phyloP scores from a whole-genome alignment of 2,888 invertebrate genomes.

The Drosophila parthenogenetica region DNA sequence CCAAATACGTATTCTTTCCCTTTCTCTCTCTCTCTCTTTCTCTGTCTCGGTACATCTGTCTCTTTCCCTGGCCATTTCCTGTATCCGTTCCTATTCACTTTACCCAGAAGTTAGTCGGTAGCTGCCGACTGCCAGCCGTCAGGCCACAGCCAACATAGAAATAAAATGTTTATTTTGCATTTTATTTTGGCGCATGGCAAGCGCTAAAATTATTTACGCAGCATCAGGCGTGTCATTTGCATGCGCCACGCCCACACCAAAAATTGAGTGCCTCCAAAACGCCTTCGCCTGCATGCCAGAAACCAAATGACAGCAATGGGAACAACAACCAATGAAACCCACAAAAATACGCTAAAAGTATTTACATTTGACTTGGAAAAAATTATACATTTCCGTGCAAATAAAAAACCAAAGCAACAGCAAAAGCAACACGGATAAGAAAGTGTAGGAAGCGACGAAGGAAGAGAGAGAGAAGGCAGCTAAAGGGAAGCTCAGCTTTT shows the following conservation, averaged over 20 bases:
- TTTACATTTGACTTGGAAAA: constrained; percentile 80
- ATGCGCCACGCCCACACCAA: constrained; percentile 67
- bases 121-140: constrained; percentile 22
- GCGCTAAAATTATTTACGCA: constrained; percentile 79
- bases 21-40: neutral
- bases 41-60: neutral
- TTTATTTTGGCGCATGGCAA: constrained; percentile 74
- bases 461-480: too few species aligned
- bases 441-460: constrained; percentile 20
- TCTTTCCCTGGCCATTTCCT: neutral
- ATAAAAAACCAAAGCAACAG: constrained; percentile 68
- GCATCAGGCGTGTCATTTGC: constrained; percentile 79
- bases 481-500: constrained; percentile 27
- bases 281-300: constrained; percentile 16
- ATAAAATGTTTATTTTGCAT: constrained; percentile 80
- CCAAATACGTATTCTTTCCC: constrained; percentile 56
- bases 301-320: constrained; percentile 57
- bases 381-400: constrained; percentile 82
- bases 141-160: constrained; percentile 66
- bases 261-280: neutral
- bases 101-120: neutral
- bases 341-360: constrained; percentile 81
- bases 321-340: constrained; percentile 68
- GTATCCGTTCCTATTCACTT: neutral
- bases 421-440: constrained; percentile 21